These are phyloP conservation scores for Ruditapes philippinarum DNA, from an alignment of 1,140 invertebrate genomes.

Conservation along the genomic window DNA sequence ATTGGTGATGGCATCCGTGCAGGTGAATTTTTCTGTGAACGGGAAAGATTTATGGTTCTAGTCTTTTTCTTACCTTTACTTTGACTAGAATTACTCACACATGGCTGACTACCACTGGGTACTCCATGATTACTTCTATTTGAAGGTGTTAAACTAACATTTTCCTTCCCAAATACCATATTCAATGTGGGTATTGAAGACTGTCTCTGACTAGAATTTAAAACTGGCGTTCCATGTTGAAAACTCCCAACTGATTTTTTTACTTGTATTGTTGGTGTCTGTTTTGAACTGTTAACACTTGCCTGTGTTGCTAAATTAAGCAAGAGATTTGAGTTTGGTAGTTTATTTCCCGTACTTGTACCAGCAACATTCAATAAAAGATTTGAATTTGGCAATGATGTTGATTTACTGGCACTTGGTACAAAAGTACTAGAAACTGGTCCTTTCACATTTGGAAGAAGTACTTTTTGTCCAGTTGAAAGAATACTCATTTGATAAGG, in stretches of 20 bases:
- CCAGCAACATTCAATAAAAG: background rate
- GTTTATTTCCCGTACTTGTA: background rate
- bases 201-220: background rate
- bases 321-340: background rate
- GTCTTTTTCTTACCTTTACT: background rate
- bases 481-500: background rate
- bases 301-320: background rate
- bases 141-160: background rate
- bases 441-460: background rate
- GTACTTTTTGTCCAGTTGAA: background rate
- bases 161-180: background rate
- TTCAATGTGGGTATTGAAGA: background rate
- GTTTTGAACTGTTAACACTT: background rate
- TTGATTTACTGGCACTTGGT: background rate
- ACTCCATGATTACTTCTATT: background rate
- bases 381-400: too few species aligned
- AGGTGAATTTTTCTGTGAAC: background rate
- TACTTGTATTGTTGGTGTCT: background rate
- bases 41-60: background rate
- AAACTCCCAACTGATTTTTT: too few species aligned
- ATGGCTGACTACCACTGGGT: background rate
- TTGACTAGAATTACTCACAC: background rate
- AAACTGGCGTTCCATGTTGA: background rate
- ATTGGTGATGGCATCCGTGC: background rate
- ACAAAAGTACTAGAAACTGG: background rate